Conservation (phyloP, 2,888 invertebrate genomes). For the Syritta pipiens region DNA sequence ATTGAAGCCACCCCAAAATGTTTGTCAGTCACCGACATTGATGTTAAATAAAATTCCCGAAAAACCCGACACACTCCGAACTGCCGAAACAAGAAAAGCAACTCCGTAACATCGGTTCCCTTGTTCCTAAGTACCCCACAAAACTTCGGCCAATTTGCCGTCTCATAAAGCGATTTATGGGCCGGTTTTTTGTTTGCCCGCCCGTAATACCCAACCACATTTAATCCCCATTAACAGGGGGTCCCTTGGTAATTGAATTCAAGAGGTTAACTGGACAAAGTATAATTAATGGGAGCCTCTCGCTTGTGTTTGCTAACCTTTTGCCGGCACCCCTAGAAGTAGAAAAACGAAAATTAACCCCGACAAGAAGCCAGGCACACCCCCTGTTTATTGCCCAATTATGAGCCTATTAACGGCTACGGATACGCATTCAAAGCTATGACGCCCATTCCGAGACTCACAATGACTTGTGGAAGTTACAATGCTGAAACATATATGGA, state of each 20-base stretch:
- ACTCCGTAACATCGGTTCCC: too few relatives aligned
- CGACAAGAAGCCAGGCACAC: neutral
- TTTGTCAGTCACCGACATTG: too few relatives aligned
- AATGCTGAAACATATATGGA: too few relatives aligned
- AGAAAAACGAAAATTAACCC: neutral
- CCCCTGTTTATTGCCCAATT: neutral
- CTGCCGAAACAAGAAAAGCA: too few relatives aligned
- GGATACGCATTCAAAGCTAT: too few relatives aligned
- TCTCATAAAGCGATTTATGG: slow-evolving; percentile 28
- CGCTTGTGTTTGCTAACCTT: neutral
- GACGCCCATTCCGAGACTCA: too few relatives aligned
- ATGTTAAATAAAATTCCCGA: too few relatives aligned
- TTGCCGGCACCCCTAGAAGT: neutral
- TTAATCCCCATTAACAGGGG: slow-evolving; percentile 37
- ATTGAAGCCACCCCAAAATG: too few relatives aligned
- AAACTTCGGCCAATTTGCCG: slow-evolving; percentile 13
- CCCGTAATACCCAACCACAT: slow-evolving; percentile 23
- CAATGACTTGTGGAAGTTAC: too few relatives aligned
- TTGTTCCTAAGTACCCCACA: too few relatives aligned
- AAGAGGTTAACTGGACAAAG: slow-evolving; percentile 42
- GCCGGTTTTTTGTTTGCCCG: neutral
- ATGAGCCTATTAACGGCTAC: slow-evolving; percentile 1
- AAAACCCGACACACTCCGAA: too few relatives aligned
- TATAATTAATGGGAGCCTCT: slow-evolving; percentile 30
- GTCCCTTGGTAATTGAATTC: slow-evolving; percentile 27